phyloP scores from a whole-genome alignment of 2,888 invertebrate genomes.

The Amblyteles armatorius region DNA sequence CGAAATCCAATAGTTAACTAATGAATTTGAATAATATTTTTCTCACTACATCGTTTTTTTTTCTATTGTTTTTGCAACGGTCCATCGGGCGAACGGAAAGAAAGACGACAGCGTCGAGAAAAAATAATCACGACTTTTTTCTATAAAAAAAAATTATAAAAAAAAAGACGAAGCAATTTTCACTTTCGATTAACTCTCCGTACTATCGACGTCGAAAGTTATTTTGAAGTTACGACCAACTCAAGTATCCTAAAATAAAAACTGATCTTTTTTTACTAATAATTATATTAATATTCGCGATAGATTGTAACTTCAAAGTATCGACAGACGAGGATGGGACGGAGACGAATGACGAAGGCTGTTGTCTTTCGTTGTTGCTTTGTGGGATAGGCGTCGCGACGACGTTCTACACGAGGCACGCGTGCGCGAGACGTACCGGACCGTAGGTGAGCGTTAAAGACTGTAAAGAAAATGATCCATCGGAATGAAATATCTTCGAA shows the following conservation, averaged over 20 bases:
- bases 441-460: constrained; percentile 12
- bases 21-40: not conserved
- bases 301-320: constrained; percentile 36
- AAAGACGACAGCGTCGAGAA: constrained; percentile 18
- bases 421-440: not conserved
- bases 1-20: not conserved
- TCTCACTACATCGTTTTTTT: not conserved
- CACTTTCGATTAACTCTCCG: constrained; percentile 1
- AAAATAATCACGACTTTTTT: not conserved
- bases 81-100: not conserved
- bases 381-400: constrained; percentile 11
- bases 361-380: constrained; percentile 1
- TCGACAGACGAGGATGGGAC: not conserved
- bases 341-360: constrained; percentile 3
- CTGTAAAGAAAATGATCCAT: constrained; percentile 14
- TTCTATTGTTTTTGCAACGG: not conserved
- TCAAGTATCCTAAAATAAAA: constrained; percentile 19
- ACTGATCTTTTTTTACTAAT: constrained; percentile 43
- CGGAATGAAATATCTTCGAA: constrained; percentile 46
- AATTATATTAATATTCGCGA: constrained; percentile 32
- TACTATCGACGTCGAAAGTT: constrained; percentile 24
- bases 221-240: constrained; percentile 33
- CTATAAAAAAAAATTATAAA: not conserved
- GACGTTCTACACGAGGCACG: constrained; percentile 19
- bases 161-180: not conserved